phyloP scores from a whole-genome alignment of 2,113 vertebrate species.

The Prolemur simus region DNA sequence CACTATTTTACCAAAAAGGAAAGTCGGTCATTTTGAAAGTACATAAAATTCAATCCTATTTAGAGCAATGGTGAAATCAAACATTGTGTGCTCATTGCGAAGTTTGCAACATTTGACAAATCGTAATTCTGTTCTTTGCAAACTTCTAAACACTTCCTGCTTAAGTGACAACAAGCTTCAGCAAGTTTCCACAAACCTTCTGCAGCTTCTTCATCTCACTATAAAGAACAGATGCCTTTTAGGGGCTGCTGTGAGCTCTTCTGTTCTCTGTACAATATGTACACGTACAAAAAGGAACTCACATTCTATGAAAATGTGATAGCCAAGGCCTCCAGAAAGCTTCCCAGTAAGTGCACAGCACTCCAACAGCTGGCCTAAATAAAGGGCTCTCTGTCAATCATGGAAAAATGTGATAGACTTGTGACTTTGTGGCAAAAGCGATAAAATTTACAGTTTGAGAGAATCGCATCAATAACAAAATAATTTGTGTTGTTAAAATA shows the following conservation, averaged over 20 bases:
- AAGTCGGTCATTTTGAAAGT: slow-evolving; percentile 81
- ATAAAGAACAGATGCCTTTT: slow-evolving; percentile 89
- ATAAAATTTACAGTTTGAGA: slow-evolving; percentile 76
- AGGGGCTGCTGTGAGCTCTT: slow-evolving; percentile 85
- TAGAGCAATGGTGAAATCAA: slow-evolving; percentile 81
- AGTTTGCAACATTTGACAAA: slow-evolving; percentile 88
- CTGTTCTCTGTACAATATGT: slow-evolving; percentile 84
- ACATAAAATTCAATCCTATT: slow-evolving; percentile 77
- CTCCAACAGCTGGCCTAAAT: slow-evolving; percentile 82
- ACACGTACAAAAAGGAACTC: slow-evolving; percentile 77
- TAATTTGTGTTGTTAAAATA: slow-evolving; percentile 77
- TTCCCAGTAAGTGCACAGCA: slow-evolving; percentile 40
- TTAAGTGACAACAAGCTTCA: slow-evolving; percentile 91
- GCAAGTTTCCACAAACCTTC: slow-evolving; percentile 90
- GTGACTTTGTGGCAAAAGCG: slow-evolving; percentile 74
- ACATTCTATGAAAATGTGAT: slow-evolving; percentile 81
- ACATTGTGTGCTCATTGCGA: slow-evolving; percentile 79
- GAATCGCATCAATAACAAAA: slow-evolving; percentile 79
- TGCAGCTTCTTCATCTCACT: slow-evolving; percentile 88
- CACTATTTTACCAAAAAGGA: slow-evolving; percentile 69
- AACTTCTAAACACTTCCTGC: slow-evolving; percentile 90
- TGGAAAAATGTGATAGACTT: slow-evolving; percentile 70
- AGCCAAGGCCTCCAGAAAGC: slow-evolving; percentile 79
- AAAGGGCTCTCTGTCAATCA: slow-evolving; percentile 81
- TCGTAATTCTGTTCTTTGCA: slow-evolving; percentile 89